Evolutionary conservation across 2,888 invertebrate species (phyloP).

Genomic region (Troilus luridus): DNA sequence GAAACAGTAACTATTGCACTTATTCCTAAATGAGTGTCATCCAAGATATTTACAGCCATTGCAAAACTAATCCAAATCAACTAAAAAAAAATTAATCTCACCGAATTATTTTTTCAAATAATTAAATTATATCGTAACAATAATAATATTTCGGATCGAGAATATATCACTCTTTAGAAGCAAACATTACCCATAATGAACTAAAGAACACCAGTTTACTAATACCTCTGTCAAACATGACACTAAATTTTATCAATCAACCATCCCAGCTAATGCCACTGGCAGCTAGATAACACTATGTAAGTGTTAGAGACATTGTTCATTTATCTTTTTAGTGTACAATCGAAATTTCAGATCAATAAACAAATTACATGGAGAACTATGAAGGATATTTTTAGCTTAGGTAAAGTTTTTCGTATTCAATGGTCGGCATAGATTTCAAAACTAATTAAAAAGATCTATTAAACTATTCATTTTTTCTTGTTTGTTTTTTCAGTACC

Average conservation of each 20-base stretch:
- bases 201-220: no score
- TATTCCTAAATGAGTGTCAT: constrained; percentile 87
- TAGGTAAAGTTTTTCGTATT: no score
- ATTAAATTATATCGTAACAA: not conserved
- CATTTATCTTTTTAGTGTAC: no score
- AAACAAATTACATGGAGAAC: no score
- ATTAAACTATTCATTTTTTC: no score
- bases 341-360: no score
- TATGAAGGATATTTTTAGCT: no score
- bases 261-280: not conserved
- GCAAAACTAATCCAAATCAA: constrained; percentile 8
- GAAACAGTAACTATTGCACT: constrained; percentile 88
- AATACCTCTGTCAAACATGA: not conserved
- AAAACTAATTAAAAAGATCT: no score
- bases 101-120: not conserved
- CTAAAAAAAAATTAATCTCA: not conserved
- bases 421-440: no score
- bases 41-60: constrained; percentile 82
- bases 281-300: no score
- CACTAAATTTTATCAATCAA: not conserved
- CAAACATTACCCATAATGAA: not conserved
- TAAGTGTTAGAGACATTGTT: no score
- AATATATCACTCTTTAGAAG: not conserved
- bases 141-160: not conserved
- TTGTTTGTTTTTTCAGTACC: no score